Percentiles rank a stretch among this genome's conserved stretches.
Conservation (phyloP, 2,113 vertebrate species). For the Irena cyanogastra region DNA sequence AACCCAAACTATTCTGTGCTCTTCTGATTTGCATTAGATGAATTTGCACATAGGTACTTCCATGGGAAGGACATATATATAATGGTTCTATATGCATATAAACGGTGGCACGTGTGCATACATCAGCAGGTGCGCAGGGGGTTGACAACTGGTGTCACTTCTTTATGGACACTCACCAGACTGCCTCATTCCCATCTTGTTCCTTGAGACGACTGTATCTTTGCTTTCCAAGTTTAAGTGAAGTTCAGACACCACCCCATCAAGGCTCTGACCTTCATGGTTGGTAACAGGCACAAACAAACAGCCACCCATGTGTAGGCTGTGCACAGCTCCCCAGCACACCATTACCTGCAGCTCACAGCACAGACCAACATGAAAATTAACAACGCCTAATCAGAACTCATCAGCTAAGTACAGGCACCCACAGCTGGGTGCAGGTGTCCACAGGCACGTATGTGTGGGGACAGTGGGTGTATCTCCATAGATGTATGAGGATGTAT, state of each 20-base stretch:
- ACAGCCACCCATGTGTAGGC: rapidly evolving
- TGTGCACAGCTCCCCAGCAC: background rate
- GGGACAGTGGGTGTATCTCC: background rate
- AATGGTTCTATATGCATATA: rapidly evolving
- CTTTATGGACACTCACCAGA: background rate
- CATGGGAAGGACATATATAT: background rate
- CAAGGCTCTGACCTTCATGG: background rate
- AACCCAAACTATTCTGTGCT: background rate
- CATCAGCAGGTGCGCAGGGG: background rate
- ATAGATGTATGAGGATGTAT: rapidly evolving
- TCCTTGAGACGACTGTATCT: background rate
- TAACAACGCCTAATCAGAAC: background rate
- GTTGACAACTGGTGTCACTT: background rate
- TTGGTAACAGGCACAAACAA: background rate
- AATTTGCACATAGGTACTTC: rapidly evolving
- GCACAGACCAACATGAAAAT: background rate
- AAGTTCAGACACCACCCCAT: background rate
- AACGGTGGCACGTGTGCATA: rapidly evolving
- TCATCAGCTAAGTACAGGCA: background rate
- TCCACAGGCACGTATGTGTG: rapidly evolving
- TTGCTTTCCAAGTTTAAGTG: background rate
- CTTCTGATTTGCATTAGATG: too few species aligned
- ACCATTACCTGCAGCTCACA: background rate
- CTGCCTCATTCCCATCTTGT: rapidly evolving
- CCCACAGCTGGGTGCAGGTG: background rate